Base-by-base conservation (phyloP, 1,140 invertebrate genomes). In the Heliothis subflexa region DNA sequence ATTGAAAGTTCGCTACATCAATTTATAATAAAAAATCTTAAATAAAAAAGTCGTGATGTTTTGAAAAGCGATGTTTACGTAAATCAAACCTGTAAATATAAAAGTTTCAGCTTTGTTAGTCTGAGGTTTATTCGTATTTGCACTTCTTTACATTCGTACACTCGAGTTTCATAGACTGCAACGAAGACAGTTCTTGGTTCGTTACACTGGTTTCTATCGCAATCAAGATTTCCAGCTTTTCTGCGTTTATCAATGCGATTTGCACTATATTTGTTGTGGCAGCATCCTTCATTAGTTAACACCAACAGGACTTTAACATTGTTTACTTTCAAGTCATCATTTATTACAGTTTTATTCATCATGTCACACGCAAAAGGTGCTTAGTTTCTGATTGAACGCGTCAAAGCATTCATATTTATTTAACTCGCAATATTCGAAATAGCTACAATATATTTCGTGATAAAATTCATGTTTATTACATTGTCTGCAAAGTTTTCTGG, bases 381-480 rank as follows among this genome's bases (percentile, higher is more conserved):
- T 40, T 40, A 18, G 40, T 11, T 18, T 21, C 13, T 10, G 16
- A 47, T 45, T 73, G 40, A 73, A 28, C 25, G 21, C 33, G 33
- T 47, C 21, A 59, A 61, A 57, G 54, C 55, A 49, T 47, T 45
- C 70, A 47, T 72, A 72, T 72, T 72, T 57, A 28, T 55, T 72
- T 57, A 59, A 25, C 55, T 9, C 11, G 28, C 13, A 45, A 55
- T 45, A 18, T 61, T 61, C 54, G 0, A 49, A 61, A 59, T 25
- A 25, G 54, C 71, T 21, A 40, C 54, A 74, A 59, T 74, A 59
- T 40, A 71, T 28, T 50, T 52, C 12, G 21, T 40, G 55, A 61
- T 49, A 74, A 61, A 57, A 74, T 59, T 55, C 55, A 59, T 61
- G 61, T 73, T 74, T 74, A 74, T 61, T 49, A 12, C 54, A 25